Conservation (phyloP, 1,140 invertebrate species). For the Periplaneta americana region DNA sequence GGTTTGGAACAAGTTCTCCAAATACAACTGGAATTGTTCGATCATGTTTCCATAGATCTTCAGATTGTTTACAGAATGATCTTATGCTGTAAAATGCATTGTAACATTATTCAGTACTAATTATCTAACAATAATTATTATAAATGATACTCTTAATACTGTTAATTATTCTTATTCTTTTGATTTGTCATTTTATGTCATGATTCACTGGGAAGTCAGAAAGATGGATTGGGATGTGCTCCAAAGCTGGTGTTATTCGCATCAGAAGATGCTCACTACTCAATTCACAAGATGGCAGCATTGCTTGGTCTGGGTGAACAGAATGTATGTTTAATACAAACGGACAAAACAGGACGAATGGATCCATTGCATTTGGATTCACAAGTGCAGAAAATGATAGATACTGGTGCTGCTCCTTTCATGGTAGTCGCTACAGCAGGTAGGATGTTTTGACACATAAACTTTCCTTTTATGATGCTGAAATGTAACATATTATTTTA, state of each 20-base stretch:
- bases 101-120: too few species aligned
- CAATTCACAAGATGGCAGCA: conserved; percentile 51
- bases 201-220: conserved; percentile 23
- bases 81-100: too few species aligned
- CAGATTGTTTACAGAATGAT: too few species aligned
- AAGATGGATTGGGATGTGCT: conserved; percentile 28
- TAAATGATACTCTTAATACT: too few species aligned
- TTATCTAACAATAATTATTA: too few species aligned
- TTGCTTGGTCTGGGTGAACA: conserved; percentile 62
- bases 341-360: conserved; percentile 76
- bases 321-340: conserved; percentile 67
- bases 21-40: too few species aligned
- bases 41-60: too few species aligned
- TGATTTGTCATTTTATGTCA: conserved; percentile 1
- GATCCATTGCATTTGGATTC: conserved; percentile 58
- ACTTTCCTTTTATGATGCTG: too few species aligned
- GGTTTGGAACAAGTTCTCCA: too few species aligned
- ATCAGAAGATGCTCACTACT: conserved; percentile 64
- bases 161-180: too few species aligned
- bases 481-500: too few species aligned
- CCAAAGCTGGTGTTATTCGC: conserved; percentile 39
- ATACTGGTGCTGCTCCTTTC: conserved; percentile 57
- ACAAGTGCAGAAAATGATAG: conserved; percentile 58
- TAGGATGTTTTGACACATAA: conserved; percentile 27
- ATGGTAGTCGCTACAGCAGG: conserved; percentile 60